Percentiles rank a stretch among this genome's conserved stretches.
Conservation (phyloP, 2,113 vertebrate genomes). For the Okapia johnstoni region DNA sequence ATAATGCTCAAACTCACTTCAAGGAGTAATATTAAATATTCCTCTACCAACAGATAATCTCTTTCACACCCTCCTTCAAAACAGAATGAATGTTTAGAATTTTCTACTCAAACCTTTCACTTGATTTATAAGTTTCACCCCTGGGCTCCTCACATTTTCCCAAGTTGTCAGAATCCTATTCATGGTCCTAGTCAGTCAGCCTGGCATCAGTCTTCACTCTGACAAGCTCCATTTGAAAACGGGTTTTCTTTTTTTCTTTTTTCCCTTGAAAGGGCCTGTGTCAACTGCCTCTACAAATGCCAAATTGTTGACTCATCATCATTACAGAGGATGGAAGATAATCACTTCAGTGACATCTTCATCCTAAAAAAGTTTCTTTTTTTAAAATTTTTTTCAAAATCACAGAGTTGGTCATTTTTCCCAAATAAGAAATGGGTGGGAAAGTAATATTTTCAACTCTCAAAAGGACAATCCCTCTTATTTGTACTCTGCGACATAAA, state of each 20-base stretch:
- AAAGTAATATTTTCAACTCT: neutral
- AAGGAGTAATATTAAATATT: neutral
- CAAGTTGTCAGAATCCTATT: neutral
- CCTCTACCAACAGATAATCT: neutral
- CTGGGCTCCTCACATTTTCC: neutral
- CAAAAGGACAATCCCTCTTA: neutral
- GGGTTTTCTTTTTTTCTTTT: neutral
- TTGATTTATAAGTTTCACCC: neutral
- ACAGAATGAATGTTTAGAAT: neutral
- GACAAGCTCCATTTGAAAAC: neutral
- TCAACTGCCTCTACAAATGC: slow-evolving; percentile 1
- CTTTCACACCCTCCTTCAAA: neutral
- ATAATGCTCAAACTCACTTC: neutral
- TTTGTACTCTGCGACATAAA: neutral
- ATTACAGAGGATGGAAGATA: neutral
- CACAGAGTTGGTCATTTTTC: neutral
- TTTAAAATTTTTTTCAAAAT: neutral
- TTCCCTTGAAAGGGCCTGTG: neutral
- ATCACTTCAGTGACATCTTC: neutral
- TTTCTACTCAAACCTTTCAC: neutral
- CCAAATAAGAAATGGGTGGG: neutral
- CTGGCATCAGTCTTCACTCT: neutral
- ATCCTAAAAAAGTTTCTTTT: neutral
- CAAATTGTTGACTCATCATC: neutral
- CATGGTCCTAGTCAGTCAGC: neutral